Conservation (phyloP, 2,113 vertebrate species). For the Beaufortia kweichowensis region DNA sequence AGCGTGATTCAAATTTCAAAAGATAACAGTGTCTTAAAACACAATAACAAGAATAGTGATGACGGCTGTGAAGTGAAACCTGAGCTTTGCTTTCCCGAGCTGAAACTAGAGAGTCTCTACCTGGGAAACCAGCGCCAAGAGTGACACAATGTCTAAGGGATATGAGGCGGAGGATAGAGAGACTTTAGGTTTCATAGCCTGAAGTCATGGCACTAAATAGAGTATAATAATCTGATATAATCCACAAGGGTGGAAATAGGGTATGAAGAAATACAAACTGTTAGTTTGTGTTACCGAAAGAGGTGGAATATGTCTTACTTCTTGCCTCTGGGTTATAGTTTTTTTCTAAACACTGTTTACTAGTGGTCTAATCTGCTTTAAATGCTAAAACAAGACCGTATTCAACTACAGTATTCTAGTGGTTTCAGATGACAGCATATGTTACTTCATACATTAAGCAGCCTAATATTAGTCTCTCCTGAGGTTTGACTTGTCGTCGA, state of each 20-base stretch:
- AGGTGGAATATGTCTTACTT: no score
- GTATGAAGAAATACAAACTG: not conserved
- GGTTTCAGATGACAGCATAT: constrained; percentile 13
- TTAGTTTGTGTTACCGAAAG: no score
- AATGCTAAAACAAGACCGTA: not conserved
- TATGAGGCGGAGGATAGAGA: not conserved
- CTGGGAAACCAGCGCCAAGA: constrained; percentile 30
- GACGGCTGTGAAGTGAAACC: constrained; percentile 55
- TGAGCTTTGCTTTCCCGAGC: constrained; percentile 49
- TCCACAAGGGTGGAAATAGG: not conserved
- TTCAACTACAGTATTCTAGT: not conserved
- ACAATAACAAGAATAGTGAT: constrained; percentile 41
- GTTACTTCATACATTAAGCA: constrained; percentile 3
- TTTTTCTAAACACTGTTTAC: not conserved
- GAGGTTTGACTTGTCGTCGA: constrained; percentile 5
- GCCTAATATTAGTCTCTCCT: constrained; percentile 7
- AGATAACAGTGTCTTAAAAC: constrained; percentile 43
- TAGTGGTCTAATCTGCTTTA: not conserved
- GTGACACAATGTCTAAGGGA: constrained; percentile 35
- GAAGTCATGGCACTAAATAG: not conserved
- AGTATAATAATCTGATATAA: not conserved
- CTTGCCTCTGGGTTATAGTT: no score
- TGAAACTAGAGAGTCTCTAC: constrained; percentile 44
- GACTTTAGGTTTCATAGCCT: constrained; percentile 34
- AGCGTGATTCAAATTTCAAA: constrained; percentile 64